These are phyloP conservation scores for Heteromyza rotundicornis DNA, from an alignment of 2,888 invertebrate species.

Conservation along the genomic window DNA sequence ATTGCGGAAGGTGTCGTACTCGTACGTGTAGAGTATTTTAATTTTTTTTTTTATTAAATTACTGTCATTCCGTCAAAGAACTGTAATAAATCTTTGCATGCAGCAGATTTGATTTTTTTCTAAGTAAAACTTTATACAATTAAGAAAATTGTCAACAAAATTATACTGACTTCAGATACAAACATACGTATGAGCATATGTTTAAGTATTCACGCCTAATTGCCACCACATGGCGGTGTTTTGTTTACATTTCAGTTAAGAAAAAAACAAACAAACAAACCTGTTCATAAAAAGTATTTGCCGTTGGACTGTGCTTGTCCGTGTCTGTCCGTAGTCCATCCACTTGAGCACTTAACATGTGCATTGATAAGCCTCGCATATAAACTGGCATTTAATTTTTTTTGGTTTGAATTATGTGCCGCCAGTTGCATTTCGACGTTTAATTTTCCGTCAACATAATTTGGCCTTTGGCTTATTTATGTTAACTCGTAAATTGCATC, in stretches of 20 bases:
- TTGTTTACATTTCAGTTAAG: neutral
- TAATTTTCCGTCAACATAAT: constrained; percentile 18
- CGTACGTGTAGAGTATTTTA: no score
- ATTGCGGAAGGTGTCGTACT: no score
- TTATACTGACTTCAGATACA: no score
- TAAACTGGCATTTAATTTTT: no score
- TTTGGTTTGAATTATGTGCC: neutral
- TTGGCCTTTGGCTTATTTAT: constrained; percentile 29
- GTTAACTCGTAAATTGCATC: constrained; percentile 22
- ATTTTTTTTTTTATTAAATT: no score
- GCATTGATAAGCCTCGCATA: neutral
- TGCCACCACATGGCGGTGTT: neutral
- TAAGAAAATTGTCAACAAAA: no score
- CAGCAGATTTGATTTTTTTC: no score
- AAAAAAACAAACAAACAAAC: neutral
- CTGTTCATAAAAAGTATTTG: neutral
- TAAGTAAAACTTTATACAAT: no score
- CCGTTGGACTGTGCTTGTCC: neutral
- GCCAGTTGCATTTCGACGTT: neutral
- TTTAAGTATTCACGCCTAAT: neutral
- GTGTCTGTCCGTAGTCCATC: no score
- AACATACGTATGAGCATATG: no score
- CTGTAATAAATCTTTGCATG: no score
- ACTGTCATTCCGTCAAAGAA: no score
- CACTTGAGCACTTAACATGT: constrained; percentile 1